These are phyloP conservation scores for Pteronotus mesoamericanus DNA, from an alignment of 2,797 vertebrate genomes.

Conservation along the genomic window DNA sequence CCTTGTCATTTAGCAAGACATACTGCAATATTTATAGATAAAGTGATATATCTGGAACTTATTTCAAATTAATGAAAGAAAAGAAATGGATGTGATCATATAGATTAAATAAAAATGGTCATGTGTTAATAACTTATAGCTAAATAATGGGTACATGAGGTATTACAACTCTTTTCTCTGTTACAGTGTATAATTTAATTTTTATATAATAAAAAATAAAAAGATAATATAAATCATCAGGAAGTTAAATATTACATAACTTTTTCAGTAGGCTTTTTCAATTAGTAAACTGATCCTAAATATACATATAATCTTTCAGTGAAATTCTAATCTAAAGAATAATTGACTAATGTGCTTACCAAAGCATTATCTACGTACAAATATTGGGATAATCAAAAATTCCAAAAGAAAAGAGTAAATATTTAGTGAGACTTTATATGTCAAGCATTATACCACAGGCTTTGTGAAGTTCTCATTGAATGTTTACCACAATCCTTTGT, in stretches of 20 bases:
- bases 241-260: not conserved
- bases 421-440: not conserved
- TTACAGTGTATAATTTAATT: not conserved
- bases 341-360: not conserved
- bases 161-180: not conserved
- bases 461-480: not conserved
- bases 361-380: not conserved
- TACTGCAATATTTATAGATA: not conserved
- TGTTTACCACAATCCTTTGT: not conserved
- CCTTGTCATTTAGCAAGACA: not conserved
- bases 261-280: not conserved
- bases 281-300: not conserved
- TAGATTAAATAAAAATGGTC: not conserved
- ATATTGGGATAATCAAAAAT: not conserved
- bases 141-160: accelerated
- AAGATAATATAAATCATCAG: not conserved
- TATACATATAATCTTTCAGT: not conserved
- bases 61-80: not conserved
- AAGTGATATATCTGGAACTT: not conserved
- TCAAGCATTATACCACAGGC: not conserved
- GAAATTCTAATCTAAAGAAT: not conserved
- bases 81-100: not conserved
- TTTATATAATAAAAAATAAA: not conserved
- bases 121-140: not conserved
- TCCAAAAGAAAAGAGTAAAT: not conserved